These are phyloP conservation scores for Sipha maydis DNA, from an alignment of 2,888 invertebrate species.

Conservation along the genomic window DNA sequence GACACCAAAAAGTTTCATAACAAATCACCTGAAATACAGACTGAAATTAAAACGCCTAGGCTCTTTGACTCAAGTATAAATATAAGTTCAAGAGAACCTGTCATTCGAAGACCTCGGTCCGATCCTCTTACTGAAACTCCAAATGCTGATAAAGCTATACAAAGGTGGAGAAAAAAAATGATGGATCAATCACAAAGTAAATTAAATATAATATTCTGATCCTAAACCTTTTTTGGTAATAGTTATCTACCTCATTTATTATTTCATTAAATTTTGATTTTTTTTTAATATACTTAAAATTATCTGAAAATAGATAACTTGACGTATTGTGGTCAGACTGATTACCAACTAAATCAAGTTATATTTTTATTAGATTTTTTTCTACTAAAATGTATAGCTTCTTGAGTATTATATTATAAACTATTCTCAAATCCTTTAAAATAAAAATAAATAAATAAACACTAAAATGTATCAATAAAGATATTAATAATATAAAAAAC, in stretches of 20 bases:
- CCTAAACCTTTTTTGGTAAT: background rate
- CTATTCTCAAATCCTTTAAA: too few species aligned
- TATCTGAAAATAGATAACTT: too few species aligned
- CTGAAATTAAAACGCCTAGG: slow-evolving; percentile 22
- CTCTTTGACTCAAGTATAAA: slow-evolving; percentile 29
- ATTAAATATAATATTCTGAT: background rate
- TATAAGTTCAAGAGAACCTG: slow-evolving; percentile 36
- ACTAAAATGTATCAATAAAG: background rate
- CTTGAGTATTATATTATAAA: too few species aligned
- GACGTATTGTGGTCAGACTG: too few species aligned
- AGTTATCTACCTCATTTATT: background rate
- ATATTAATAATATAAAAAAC: background rate
- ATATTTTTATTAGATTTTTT: too few species aligned
- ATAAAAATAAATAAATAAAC: background rate
- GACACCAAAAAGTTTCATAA: slow-evolving; percentile 35
- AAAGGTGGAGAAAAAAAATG: slow-evolving; percentile 59
- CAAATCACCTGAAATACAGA: slow-evolving; percentile 34
- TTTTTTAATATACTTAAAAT: background rate
- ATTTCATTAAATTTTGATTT: background rate
- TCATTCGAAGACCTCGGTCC: slow-evolving; percentile 51
- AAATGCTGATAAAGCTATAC: slow-evolving; percentile 51
- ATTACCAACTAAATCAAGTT: too few species aligned
- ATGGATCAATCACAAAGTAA: slow-evolving; percentile 50
- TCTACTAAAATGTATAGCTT: too few species aligned
- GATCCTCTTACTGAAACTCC: slow-evolving; percentile 50